Evolutionary conservation across 2,797 vertebrate species (phyloP).

Genomic region (Tokudaia muenninki): DNA sequence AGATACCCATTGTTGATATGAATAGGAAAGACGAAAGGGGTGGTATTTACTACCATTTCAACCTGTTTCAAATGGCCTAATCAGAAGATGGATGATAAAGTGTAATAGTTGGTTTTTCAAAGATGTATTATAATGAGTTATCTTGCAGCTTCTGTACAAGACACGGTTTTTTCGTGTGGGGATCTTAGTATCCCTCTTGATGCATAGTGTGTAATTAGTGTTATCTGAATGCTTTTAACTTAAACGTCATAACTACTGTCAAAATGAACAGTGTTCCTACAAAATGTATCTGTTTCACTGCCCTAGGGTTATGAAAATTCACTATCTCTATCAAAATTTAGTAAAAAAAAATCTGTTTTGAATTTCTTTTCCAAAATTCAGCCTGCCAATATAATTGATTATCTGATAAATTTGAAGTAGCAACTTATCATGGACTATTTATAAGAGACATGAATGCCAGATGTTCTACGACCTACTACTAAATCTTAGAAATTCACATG

Average conservation of each 20-base stretch:
- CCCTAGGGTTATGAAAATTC: neutral
- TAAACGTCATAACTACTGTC: neutral
- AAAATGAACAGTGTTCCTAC: neutral
- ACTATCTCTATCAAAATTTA: neutral
- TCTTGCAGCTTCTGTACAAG: neutral
- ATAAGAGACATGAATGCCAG: neutral
- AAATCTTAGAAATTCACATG: neutral
- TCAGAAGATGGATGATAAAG: neutral
- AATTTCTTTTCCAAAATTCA: neutral
- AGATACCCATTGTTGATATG: neutral
- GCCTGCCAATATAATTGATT: neutral
- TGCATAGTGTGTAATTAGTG: neutral
- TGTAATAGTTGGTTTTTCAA: neutral
- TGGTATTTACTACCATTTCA: neutral
- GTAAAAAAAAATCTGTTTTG: neutral
- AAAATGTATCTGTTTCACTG: neutral
- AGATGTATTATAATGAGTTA: neutral
- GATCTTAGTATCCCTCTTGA: neutral
- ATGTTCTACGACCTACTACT: neutral
- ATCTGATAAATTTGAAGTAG: neutral
- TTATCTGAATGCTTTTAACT: neutral
- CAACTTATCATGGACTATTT: neutral
- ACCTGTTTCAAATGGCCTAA: neutral
- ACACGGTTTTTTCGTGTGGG: neutral
- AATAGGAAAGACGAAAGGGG: neutral